A percentile compares a stretch with the other conserved stretches of the same genome.
These are phyloP conservation scores for Neoniphon sammara DNA, from an alignment of 2,797 vertebrate species.

Conservation along the genomic window DNA sequence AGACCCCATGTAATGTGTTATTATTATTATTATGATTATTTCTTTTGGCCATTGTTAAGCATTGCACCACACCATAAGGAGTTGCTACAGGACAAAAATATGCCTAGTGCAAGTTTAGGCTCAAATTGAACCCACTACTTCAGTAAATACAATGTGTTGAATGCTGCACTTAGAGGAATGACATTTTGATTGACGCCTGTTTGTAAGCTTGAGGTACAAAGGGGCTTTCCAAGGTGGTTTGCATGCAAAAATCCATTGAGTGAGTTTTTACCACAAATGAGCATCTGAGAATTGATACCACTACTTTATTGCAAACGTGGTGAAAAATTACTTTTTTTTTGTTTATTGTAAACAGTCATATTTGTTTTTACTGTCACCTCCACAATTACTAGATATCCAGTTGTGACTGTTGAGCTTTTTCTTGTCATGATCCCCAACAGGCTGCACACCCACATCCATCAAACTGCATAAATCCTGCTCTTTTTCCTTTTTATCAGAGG, in stretches of 20 bases:
- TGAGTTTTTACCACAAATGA: slow-evolving; percentile 6
- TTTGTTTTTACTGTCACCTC: neutral
- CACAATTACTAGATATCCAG: neutral
- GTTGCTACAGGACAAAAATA: slow-evolving; percentile 10
- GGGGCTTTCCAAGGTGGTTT: slow-evolving; percentile 45
- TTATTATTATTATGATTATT: no score
- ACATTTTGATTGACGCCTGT: slow-evolving; percentile 41
- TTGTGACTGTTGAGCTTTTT: slow-evolving; percentile 1
- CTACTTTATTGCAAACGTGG: neutral
- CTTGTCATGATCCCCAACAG: slow-evolving; percentile 19
- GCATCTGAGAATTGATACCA: neutral
- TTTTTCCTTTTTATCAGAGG: slow-evolving; percentile 38
- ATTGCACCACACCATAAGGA: neutral
- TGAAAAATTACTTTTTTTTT: neutral
- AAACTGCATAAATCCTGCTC: slow-evolving; percentile 22
- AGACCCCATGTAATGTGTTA: slow-evolving; percentile 64
- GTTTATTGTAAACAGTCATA: neutral
- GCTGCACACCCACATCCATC: neutral
- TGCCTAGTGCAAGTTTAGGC: no score
- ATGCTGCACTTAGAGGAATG: neutral
- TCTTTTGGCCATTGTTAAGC: slow-evolving; percentile 3
- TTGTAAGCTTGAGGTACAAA: slow-evolving; percentile 40
- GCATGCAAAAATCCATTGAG: neutral
- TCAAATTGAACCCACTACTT: no score
- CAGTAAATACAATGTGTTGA: no score